Conservation (phyloP, 2,888 invertebrate species). For the Yponomeuta cagnagella region DNA sequence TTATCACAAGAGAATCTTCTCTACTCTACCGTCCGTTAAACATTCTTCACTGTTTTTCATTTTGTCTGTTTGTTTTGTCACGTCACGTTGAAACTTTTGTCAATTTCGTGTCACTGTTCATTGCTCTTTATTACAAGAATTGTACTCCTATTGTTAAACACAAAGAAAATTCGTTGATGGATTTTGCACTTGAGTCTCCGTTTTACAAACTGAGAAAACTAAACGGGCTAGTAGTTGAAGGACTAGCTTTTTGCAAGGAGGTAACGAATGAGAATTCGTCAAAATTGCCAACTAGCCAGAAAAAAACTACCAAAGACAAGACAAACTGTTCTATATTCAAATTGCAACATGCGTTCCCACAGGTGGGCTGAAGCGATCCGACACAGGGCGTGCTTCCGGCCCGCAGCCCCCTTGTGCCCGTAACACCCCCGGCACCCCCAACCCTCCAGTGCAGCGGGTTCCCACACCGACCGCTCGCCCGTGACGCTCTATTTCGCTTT, state of each 20-base stretch:
- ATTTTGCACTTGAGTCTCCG: constrained; percentile 39
- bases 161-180: constrained; percentile 20
- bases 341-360: constrained; percentile 30
- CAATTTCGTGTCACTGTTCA: constrained; percentile 41
- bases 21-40: constrained; percentile 47
- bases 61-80: constrained; percentile 52
- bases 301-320: not conserved
- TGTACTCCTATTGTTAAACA: constrained; percentile 36
- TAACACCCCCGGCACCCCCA: constrained; percentile 34
- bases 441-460: constrained; percentile 37
- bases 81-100: constrained; percentile 53
- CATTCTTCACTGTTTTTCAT: constrained; percentile 75
- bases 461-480: constrained; percentile 60
- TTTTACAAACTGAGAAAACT: not conserved
- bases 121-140: constrained; percentile 35
- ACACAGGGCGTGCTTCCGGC: constrained; percentile 60
- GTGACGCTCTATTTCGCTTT: constrained; percentile 56
- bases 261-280: too few species aligned
- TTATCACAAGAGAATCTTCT: constrained; percentile 23
- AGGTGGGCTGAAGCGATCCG: constrained; percentile 46
- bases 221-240: not conserved
- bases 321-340: constrained; percentile 35
- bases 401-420: constrained; percentile 54
- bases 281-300: not conserved
- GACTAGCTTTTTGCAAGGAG: too few species aligned